Evolutionary conservation across 2,113 vertebrate species (phyloP).

Genomic region (Indicator indicator): DNA sequence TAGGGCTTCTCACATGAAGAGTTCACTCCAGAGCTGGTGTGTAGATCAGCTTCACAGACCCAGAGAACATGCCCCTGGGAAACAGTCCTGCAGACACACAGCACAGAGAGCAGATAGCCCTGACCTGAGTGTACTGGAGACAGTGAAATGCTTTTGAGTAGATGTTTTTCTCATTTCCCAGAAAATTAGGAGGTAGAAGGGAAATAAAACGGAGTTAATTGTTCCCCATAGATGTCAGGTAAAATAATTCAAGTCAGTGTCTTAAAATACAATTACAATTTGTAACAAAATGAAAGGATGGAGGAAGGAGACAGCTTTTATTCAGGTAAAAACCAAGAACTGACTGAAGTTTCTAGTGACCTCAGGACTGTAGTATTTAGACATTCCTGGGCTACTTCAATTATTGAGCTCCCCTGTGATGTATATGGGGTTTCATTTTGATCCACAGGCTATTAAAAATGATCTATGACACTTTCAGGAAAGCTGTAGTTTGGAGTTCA

Average conservation of each 20-base stretch:
- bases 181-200: not conserved
- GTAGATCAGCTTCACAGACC: not conserved
- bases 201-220: not conserved
- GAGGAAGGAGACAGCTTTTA: not conserved
- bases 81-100: not conserved
- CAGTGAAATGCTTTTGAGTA: not conserved
- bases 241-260: not conserved
- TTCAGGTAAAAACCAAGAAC: not conserved
- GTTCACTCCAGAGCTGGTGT: not conserved
- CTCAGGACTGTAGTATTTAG: not conserved
- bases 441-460: slow-evolving; percentile 49
- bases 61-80: not conserved
- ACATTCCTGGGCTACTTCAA: slow-evolving; percentile 49
- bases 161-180: not conserved
- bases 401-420: slow-evolving; percentile 50
- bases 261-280: not conserved
- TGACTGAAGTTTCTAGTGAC: slow-evolving; percentile 4
- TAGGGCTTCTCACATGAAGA: not conserved
- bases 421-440: slow-evolving; percentile 48
- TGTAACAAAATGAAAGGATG: not conserved
- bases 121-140: not conserved
- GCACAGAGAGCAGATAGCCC: not conserved
- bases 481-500: not conserved
- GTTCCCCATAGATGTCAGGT: not conserved
- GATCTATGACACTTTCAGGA: slow-evolving; percentile 47